A percentile compares a stretch with the other conserved stretches of the same genome.
Conservation (phyloP, 2,888 invertebrate species). For the Nasonovia ribisnigri region DNA sequence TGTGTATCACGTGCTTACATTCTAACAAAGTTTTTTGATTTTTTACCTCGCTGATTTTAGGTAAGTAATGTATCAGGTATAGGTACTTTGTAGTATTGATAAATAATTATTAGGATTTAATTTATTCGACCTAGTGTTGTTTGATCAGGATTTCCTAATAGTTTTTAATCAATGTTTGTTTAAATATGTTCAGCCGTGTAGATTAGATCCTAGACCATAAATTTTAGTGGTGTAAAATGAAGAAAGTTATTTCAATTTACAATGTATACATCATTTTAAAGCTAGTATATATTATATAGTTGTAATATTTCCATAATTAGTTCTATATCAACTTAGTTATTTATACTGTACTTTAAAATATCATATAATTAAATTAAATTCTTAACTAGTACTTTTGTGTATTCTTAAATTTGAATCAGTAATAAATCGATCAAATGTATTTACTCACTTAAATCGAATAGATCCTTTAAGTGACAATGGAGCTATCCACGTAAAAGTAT, state of each 20-base stretch:
- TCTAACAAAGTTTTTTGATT: too few species aligned
- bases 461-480: slow-evolving; percentile 6
- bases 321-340: background rate
- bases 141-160: too few species aligned
- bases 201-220: too few species aligned
- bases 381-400: background rate
- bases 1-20: too few species aligned
- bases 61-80: too few species aligned
- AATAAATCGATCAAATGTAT: background rate
- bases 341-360: background rate
- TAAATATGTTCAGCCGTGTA: too few species aligned
- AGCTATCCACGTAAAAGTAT: slow-evolving; percentile 41
- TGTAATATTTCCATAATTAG: background rate
- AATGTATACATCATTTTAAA: background rate
- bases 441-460: slow-evolving; percentile 39
- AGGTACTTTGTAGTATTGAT: too few species aligned
- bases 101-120: too few species aligned
- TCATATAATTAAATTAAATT: background rate
- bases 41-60: too few species aligned
- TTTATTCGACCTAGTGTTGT: too few species aligned
- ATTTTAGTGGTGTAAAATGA: background rate
- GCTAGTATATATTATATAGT: background rate
- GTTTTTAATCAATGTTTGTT: too few species aligned
- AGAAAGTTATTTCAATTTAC: background rate
- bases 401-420: background rate